A percentile compares a stretch with the other conserved stretches of the same genome.
Conservation (phyloP, 2,888 invertebrate species). For the Ophion slaviceki region DNA sequence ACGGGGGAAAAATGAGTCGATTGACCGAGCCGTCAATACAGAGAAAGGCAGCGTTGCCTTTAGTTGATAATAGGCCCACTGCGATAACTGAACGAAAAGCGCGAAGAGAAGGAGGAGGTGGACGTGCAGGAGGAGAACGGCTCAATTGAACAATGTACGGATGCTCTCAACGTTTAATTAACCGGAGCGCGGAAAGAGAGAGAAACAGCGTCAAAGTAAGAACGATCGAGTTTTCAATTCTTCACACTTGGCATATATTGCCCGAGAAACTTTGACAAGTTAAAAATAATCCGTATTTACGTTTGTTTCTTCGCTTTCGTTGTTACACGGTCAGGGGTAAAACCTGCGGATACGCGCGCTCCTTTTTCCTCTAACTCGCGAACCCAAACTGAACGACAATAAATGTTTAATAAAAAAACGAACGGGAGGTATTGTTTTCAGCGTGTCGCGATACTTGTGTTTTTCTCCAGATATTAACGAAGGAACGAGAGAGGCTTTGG, state of each 20-base stretch:
- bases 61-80: constrained; percentile 49
- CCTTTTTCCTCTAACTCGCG: no score
- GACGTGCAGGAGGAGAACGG: constrained; percentile 48
- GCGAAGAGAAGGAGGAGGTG: constrained; percentile 11
- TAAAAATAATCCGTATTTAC: constrained; percentile 3
- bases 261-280: neutral
- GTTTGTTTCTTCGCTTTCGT: constrained; percentile 19
- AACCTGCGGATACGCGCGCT: constrained; percentile 34
- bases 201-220: neutral
- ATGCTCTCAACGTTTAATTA: constrained; percentile 53
- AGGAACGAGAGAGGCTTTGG: no score
- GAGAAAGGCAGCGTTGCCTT: constrained; percentile 48
- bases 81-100: constrained; percentile 41
- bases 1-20: neutral
- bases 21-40: neutral
- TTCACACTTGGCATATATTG: neutral
- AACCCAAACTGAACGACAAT: no score
- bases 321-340: constrained; percentile 15
- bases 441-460: neutral
- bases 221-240: neutral
- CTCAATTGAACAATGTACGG: constrained; percentile 64
- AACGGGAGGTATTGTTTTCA: neutral
- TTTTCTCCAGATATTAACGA: neutral
- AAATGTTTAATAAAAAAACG: neutral
- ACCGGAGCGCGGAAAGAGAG: constrained; percentile 2